A percentile compares a stretch with the other conserved stretches of the same genome.
phyloP scores from a whole-genome alignment of 1,140 invertebrate genomes.

The Drosophila watanabei region DNA sequence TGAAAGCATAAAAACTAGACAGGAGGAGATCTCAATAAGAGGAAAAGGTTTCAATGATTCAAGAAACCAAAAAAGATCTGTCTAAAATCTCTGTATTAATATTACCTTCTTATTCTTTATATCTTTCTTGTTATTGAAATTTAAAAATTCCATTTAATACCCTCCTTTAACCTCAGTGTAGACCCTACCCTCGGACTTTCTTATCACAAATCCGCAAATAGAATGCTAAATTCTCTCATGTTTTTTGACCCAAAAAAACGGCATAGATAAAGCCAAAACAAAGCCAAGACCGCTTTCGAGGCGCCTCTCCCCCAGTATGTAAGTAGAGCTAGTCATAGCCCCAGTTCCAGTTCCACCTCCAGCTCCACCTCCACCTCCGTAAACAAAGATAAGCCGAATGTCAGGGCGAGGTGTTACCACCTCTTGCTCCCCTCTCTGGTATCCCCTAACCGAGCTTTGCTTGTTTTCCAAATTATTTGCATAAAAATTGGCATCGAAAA shows the following conservation, averaged over 20 bases:
- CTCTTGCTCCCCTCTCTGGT: not conserved
- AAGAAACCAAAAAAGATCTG: not conserved
- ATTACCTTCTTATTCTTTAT: not conserved
- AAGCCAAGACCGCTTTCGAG: constrained; percentile 45
- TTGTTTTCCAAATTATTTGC: constrained; percentile 74
- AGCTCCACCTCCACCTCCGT: constrained; percentile 18
- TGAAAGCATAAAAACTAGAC: not conserved
- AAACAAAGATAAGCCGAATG: constrained; percentile 73
- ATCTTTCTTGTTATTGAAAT: not conserved
- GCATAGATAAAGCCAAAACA: constrained; percentile 50
- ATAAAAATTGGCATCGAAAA: constrained; percentile 77
- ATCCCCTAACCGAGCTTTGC: constrained; percentile 16
- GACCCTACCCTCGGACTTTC: constrained; percentile 2
- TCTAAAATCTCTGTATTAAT: not conserved
- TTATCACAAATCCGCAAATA: constrained; percentile 56
- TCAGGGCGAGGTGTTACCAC: constrained; percentile 58
- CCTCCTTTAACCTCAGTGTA: not conserved
- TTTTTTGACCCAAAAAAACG: constrained; percentile 66
- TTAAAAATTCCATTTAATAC: not conserved
- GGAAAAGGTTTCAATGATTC: not conserved
- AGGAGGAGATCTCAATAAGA: not conserved
- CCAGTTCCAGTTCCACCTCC: constrained; percentile 1
- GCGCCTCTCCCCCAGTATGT: constrained; percentile 4
- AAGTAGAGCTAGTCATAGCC: constrained; percentile 28
- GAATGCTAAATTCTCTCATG: constrained; percentile 50